Base-by-base conservation (phyloP, 2,797 vertebrate species). In the Sphenopsis melanotis region DNA sequence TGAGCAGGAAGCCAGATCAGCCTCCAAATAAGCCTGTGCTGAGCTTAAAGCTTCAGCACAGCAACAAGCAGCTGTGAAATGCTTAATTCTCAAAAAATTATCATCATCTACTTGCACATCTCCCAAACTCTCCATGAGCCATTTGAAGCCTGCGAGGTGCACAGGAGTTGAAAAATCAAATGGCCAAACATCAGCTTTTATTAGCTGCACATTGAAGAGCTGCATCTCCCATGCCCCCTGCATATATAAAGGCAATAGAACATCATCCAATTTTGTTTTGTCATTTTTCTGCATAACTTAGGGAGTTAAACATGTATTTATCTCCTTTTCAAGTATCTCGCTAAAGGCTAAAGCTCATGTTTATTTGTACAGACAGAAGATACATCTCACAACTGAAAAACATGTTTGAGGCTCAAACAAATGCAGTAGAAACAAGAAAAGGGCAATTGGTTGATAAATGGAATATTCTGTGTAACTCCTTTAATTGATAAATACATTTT, bases 341-440 rank as follows among this genome's bases (percentile, higher is more conserved):
- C 90, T 94, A 63, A 94, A 91, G 93, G 91, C 93, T 93, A 97
- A 91, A 91, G 71, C 71, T 90, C 15, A 0, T 68, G 36, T 93
- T 95, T 89, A 89, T 75, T 92, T 83, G 83, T 57, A 72, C 49
- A 92, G 91, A 66, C 80, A 89, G 71, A 37, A 87, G 56, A 90
- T 46, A 34, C 10, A 68, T 63, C 71, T 89, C 83, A 32, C 66
- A 91, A 88, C 53, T 56, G 87, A 68, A 75, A 94, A 95, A 86
- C 42, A 32, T 7, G 49, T 80, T 23, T 75, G 80, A 89, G 56
- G 89, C 63, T 93, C 76, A 91, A 79, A 93, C 59, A 94, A 94
- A 95, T 5, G 27, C 64, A 91, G 72, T 53, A 70, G 29, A 17
- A 90, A 79, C 15, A 74, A 55, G 88, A 89, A 96, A 94, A 88